phyloP scores from a whole-genome alignment of 2,113 vertebrate species.

The Odobenus rosmarus region DNA sequence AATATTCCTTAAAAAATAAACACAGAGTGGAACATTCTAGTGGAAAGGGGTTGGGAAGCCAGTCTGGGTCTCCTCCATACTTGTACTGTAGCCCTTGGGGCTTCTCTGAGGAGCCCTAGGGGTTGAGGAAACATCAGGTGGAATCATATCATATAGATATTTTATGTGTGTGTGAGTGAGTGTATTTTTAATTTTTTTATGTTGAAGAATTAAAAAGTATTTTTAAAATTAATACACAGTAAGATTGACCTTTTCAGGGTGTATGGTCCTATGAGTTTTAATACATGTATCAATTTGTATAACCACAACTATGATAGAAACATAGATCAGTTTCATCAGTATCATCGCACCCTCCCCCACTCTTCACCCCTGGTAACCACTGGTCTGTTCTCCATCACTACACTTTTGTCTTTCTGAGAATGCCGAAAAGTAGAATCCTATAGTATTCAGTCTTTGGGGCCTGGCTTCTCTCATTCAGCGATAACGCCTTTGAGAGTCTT shows the following conservation, averaged over 20 bases:
- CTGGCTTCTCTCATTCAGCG: background rate
- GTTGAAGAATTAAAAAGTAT: background rate
- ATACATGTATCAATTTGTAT: background rate
- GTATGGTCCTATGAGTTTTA: background rate
- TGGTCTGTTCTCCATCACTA: background rate
- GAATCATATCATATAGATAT: background rate
- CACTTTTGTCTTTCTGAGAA: background rate
- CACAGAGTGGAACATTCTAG: background rate
- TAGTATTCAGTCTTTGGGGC: background rate
- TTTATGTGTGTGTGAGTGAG: background rate
- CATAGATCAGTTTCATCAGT: background rate
- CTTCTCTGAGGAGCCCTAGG: background rate
- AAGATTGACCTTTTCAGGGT: background rate
- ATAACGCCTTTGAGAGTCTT: background rate
- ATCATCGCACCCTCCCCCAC: background rate
- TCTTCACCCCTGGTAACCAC: background rate
- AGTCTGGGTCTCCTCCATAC: background rate
- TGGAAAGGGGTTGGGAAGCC: background rate
- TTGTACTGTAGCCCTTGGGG: background rate
- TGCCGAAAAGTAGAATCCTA: background rate
- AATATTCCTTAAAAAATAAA: background rate
- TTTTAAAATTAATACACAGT: background rate
- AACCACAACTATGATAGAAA: background rate
- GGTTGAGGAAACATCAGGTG: background rate
- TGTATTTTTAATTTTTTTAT: constrained; percentile 13